A percentile compares a stretch with the other conserved stretches of the same genome.
Evolutionary conservation across 1,140 invertebrate genomes (phyloP).

Genomic region (Heterodera schachtii): DNA sequence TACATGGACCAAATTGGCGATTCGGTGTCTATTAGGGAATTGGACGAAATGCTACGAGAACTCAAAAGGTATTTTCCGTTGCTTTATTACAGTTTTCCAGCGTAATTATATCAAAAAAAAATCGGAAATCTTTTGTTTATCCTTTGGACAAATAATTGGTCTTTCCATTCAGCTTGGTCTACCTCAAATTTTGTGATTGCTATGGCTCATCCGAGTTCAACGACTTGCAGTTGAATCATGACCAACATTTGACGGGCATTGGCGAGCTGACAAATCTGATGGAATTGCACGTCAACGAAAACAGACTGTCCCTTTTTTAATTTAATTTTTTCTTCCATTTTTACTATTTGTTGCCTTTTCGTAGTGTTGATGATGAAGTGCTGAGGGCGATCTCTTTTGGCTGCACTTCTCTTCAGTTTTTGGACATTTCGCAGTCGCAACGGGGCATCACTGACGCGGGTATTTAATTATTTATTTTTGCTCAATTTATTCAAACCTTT

Average conservation of each 20-base stretch:
- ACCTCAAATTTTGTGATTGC: slow-evolving; percentile 21
- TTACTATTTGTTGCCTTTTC: not conserved
- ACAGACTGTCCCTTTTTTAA: not conserved
- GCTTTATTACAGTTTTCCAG: not conserved
- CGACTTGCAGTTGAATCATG: not conserved
- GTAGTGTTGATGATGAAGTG: slow-evolving; percentile 12
- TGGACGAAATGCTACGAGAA: slow-evolving; percentile 15
- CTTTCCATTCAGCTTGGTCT: slow-evolving; percentile 10
- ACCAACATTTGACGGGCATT: slow-evolving; percentile 1
- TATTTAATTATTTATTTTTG: not conserved
- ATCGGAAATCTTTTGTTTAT: not conserved
- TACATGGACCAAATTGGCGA: slow-evolving; percentile 27
- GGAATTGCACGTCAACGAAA: slow-evolving; percentile 22
- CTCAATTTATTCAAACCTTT: too few relatives aligned
- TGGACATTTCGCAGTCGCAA: slow-evolving; percentile 22
- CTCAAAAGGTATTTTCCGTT: slow-evolving; percentile 10
- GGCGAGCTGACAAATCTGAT: slow-evolving; percentile 15
- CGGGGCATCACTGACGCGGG: slow-evolving; percentile 18
- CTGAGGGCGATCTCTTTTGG: slow-evolving; percentile 18
- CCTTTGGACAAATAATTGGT: not conserved
- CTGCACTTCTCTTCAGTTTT: slow-evolving; percentile 7
- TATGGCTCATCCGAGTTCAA: slow-evolving; percentile 25
- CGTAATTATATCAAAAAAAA: too few relatives aligned
- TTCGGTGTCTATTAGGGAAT: not conserved
- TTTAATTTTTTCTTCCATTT: not conserved